Conservation (phyloP, 2,113 vertebrate genomes). For the Acrocephalus arundinaceus region DNA sequence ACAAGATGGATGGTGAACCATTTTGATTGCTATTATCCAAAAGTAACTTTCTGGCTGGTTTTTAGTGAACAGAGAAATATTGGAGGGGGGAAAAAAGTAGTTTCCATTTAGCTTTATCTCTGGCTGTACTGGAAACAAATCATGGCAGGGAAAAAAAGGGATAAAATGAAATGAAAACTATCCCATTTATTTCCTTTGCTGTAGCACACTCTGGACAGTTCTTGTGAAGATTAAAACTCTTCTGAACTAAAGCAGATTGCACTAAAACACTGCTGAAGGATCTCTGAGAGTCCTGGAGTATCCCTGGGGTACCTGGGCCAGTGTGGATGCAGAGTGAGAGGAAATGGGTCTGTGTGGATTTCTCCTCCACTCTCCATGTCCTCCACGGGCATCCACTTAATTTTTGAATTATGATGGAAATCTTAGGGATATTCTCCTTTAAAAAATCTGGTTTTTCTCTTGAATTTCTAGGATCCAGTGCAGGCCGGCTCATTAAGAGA, state of each 20-base stretch:
- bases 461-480: neutral
- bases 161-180: constrained; percentile 49
- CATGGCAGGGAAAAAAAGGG: constrained; percentile 19
- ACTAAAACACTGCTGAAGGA: neutral
- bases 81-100: constrained; percentile 19
- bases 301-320: neutral
- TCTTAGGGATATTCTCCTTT: neutral
- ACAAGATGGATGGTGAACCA: constrained; percentile 25
- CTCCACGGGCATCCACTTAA: accelerated
- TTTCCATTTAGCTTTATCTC: constrained; percentile 66
- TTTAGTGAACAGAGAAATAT: constrained; percentile 60
- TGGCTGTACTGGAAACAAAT: constrained; percentile 57
- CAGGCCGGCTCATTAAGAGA: neutral
- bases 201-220: constrained; percentile 28
- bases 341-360: neutral
- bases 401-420: neutral
- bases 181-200: constrained; percentile 53
- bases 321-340: neutral
- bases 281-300: neutral
- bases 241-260: neutral
- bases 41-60: constrained; percentile 25
- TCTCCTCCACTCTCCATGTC: accelerated
- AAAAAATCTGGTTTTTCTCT: neutral
- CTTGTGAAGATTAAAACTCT: constrained; percentile 45
- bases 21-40: constrained; percentile 15